Conservation (phyloP, 1,140 invertebrate species). For the Orius insidiosus region DNA sequence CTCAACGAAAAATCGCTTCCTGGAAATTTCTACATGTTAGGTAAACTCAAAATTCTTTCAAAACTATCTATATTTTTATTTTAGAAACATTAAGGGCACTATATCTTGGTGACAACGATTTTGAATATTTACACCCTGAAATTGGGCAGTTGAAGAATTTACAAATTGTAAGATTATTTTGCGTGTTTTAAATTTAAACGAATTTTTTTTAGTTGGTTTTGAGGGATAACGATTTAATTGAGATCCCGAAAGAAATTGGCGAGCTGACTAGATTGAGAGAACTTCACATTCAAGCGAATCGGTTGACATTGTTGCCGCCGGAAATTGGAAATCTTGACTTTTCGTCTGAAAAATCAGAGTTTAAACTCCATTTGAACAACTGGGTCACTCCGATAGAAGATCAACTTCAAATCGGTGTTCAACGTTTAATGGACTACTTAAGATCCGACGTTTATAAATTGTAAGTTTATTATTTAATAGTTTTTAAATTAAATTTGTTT, state of each 20-base stretch:
- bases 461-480: constrained; percentile 38
- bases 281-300: constrained; percentile 87
- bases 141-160: constrained; percentile 88
- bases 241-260: constrained; percentile 80
- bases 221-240: constrained; percentile 86
- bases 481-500: constrained; percentile 14
- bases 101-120: constrained; percentile 97
- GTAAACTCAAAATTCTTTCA: constrained; percentile 30
- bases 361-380: constrained; percentile 91
- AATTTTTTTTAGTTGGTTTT: constrained; percentile 51
- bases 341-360: constrained; percentile 83
- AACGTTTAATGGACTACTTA: constrained; percentile 86
- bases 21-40: constrained; percentile 98
- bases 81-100: constrained; percentile 82
- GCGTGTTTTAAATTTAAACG: neutral
- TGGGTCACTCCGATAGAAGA: constrained; percentile 95
- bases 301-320: constrained; percentile 83
- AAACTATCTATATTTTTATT: constrained; percentile 25
- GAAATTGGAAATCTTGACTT: constrained; percentile 82
- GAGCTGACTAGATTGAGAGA: constrained; percentile 34
- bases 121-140: constrained; percentile 79
- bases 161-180: constrained; percentile 80
- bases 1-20: constrained; percentile 84
- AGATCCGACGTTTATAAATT: constrained; percentile 86
- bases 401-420: constrained; percentile 81